Percentiles rank a stretch among this genome's conserved stretches.
These are phyloP conservation scores for Sisor rabdophorus DNA, from an alignment of 2,113 vertebrate genomes.

Conservation along the genomic window DNA sequence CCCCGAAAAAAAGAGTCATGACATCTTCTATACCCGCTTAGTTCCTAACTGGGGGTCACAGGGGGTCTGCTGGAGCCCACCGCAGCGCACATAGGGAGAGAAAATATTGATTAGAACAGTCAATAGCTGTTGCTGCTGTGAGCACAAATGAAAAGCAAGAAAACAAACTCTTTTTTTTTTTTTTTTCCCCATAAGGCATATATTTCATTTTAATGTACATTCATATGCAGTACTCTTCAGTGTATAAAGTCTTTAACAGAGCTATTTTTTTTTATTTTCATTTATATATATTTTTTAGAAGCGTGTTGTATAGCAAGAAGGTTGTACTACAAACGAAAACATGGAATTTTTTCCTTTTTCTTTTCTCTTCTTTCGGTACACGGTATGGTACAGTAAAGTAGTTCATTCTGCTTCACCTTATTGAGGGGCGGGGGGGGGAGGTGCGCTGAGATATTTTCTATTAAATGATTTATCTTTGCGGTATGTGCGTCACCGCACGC, in stretches of 20 bases:
- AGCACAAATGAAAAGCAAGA: not conserved
- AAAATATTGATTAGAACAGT: too few relatives aligned
- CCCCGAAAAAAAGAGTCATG: too few relatives aligned
- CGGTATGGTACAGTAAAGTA: slow-evolving; percentile 56
- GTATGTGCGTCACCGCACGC: slow-evolving; percentile 68
- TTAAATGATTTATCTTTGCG: slow-evolving; percentile 39
- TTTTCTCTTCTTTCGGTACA: slow-evolving; percentile 37
- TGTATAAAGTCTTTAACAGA: slow-evolving; percentile 74
- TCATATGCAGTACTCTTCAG: slow-evolving; percentile 78
- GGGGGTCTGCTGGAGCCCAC: too few relatives aligned
- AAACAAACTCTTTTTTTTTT: slow-evolving; percentile 54
- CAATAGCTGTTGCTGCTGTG: too few relatives aligned
- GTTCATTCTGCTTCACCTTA: slow-evolving; percentile 56
- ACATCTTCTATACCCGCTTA: too few relatives aligned
- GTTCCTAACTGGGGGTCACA: too few relatives aligned
- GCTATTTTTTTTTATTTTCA: slow-evolving; percentile 57
- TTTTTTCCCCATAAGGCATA: slow-evolving; percentile 73
- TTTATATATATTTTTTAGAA: slow-evolving; percentile 62
- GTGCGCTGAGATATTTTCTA: slow-evolving; percentile 49
- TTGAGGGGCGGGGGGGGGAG: slow-evolving; percentile 46
- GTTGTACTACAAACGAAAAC: slow-evolving; percentile 64
- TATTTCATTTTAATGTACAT: slow-evolving; percentile 75
- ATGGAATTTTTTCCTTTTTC: slow-evolving; percentile 42
- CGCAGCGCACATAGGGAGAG: too few relatives aligned
- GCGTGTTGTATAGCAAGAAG: slow-evolving; percentile 58